Conservation (phyloP, 1,140 invertebrate genomes). For the Tribolium madens region DNA sequence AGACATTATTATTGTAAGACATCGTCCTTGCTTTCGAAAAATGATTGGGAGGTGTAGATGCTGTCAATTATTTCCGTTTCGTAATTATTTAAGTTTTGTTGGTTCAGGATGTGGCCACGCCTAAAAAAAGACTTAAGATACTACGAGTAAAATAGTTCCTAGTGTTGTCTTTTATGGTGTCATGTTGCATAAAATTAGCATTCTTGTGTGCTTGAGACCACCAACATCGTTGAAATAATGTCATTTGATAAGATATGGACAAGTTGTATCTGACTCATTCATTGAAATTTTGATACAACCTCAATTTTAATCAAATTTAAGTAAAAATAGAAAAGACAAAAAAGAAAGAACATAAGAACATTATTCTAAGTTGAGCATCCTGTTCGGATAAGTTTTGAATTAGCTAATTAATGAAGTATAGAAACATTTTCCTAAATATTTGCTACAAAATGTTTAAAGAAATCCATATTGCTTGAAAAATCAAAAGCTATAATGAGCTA, state of each 20-base stretch:
- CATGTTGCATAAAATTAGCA: background rate
- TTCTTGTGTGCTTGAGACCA: background rate
- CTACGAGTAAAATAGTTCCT: background rate
- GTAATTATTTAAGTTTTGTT: background rate
- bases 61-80: slow-evolving; percentile 12
- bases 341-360: too few relatives aligned
- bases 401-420: too few relatives aligned
- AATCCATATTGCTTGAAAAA: too few relatives aligned
- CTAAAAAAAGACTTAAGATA: background rate
- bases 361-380: too few relatives aligned
- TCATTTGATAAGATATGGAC: background rate
- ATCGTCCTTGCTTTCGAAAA: slow-evolving; percentile 10
- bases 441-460: too few relatives aligned
- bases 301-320: background rate
- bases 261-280: background rate
- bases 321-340: too few relatives aligned
- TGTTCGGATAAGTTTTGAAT: too few relatives aligned
- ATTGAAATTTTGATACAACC: background rate
- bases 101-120: background rate
- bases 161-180: background rate
- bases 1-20: background rate
- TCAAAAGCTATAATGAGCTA: too few relatives aligned
- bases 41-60: background rate
- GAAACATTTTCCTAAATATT: too few relatives aligned
- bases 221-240: background rate